A percentile compares a stretch with the other conserved stretches of the same genome.
Conservation (phyloP, 2,797 vertebrate species). For the Taenioides sp. region DNA sequence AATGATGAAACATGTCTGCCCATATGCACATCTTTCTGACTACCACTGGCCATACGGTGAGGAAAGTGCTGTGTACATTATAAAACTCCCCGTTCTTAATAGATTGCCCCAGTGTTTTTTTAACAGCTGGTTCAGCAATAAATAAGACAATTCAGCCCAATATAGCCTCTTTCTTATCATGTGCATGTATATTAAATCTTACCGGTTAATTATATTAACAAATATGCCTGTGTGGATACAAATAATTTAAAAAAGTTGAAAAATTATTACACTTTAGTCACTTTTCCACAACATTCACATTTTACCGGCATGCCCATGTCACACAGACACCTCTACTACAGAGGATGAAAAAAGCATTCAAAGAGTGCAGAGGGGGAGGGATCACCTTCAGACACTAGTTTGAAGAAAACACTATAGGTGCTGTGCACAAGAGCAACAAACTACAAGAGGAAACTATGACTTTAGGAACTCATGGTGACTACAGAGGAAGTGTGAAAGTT, state of each 20-base stretch:
- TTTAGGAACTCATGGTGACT: conserved; percentile 21
- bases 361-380: conserved; percentile 56
- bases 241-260: too few species aligned
- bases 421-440: conserved; percentile 25
- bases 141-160: too few species aligned
- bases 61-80: neutral
- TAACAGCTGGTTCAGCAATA: neutral
- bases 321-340: neutral
- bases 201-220: neutral
- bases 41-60: too few species aligned
- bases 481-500: neutral
- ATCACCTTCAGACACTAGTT: conserved; percentile 45
- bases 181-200: neutral
- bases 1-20: neutral
- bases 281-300: neutral
- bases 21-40: too few species aligned
- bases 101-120: too few species aligned
- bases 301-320: neutral
- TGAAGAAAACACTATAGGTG: conserved; percentile 36
- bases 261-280: too few species aligned
- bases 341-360: conserved; percentile 23
- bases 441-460: conserved; percentile 30
- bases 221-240: too few species aligned
- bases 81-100: neutral
- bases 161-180: neutral